A percentile compares a stretch with the other conserved stretches of the same genome.
Evolutionary conservation across 1,140 invertebrate genomes (phyloP).

Genomic region (Antheraea pernyi): DNA sequence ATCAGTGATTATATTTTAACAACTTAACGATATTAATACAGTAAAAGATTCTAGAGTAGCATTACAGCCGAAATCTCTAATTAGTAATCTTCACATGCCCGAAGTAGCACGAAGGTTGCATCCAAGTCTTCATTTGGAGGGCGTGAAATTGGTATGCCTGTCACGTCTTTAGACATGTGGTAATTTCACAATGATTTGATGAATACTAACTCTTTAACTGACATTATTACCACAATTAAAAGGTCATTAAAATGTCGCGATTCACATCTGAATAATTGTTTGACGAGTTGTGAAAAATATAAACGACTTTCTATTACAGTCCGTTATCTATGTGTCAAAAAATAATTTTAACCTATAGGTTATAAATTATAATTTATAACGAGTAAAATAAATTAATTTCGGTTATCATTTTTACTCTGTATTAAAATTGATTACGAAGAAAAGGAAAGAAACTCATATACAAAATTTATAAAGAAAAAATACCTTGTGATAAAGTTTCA

Average conservation of each 20-base stretch:
- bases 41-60: not conserved
- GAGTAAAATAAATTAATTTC: too few relatives aligned
- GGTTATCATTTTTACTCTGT: too few relatives aligned
- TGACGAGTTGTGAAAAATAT: constrained; percentile 21
- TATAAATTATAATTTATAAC: too few relatives aligned
- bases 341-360: too few relatives aligned
- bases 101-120: constrained; percentile 20
- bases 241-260: constrained; percentile 23
- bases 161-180: constrained; percentile 24
- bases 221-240: constrained; percentile 34
- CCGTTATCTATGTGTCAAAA: too few relatives aligned
- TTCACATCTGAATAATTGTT: constrained; percentile 14
- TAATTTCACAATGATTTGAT: constrained; percentile 27
- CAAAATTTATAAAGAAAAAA: too few relatives aligned
- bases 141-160: constrained; percentile 18
- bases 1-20: not conserved
- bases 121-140: constrained; percentile 15
- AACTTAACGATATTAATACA: not conserved
- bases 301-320: not conserved
- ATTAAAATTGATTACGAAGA: too few relatives aligned
- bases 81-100: constrained; percentile 15
- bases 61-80: not conserved
- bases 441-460: too few relatives aligned
- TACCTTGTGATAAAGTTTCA: too few relatives aligned
- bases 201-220: constrained; percentile 20